These are phyloP conservation scores for Pseudorhiza aurosa DNA, from an alignment of 30 jellyfish, hydroid and myxozoan species.

Conservation along the genomic window DNA sequence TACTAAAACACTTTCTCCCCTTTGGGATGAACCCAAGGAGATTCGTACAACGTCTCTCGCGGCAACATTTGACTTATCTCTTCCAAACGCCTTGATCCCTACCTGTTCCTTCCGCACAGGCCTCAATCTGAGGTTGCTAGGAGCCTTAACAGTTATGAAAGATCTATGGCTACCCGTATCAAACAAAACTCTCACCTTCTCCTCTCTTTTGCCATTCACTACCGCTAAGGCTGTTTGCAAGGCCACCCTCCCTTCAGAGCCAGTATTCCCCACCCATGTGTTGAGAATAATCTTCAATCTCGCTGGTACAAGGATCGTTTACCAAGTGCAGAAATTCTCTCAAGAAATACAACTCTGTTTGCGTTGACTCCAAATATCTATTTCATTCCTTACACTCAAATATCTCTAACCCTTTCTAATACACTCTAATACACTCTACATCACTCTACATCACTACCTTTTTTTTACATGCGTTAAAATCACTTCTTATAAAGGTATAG, in stretches of 20 bases:
- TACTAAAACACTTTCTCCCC: conserved; percentile 1
- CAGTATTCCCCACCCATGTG: conserved; percentile 57
- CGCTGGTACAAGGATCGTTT: too few relatives aligned
- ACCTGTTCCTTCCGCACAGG: conserved; percentile 58
- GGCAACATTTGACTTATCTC: conserved; percentile 32
- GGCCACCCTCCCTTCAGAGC: conserved; percentile 73
- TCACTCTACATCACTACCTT: too few relatives aligned
- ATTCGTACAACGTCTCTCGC: conserved; percentile 52
- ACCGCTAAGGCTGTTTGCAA: conserved; percentile 71
- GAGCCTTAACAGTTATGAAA: conserved; percentile 68
- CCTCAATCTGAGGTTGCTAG: conserved; percentile 32
- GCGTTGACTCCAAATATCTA: too few relatives aligned
- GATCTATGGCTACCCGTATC: conserved; percentile 61
- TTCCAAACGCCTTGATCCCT: conserved; percentile 61
- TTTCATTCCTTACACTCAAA: too few relatives aligned
- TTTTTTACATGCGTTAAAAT: too few relatives aligned
- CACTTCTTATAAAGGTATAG: too few relatives aligned
- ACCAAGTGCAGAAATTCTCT: too few relatives aligned
- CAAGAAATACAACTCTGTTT: too few relatives aligned
- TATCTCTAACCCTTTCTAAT: too few relatives aligned
- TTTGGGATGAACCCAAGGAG: conserved; percentile 6
- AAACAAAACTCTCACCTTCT: conserved; percentile 55
- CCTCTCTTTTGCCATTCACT: conserved; percentile 45
- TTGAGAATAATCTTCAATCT: too few relatives aligned
- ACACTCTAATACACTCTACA: too few relatives aligned